These are phyloP conservation scores for Gambusia yucatana DNA, from an alignment of 2,797 vertebrate genomes.

Conservation along the genomic window DNA sequence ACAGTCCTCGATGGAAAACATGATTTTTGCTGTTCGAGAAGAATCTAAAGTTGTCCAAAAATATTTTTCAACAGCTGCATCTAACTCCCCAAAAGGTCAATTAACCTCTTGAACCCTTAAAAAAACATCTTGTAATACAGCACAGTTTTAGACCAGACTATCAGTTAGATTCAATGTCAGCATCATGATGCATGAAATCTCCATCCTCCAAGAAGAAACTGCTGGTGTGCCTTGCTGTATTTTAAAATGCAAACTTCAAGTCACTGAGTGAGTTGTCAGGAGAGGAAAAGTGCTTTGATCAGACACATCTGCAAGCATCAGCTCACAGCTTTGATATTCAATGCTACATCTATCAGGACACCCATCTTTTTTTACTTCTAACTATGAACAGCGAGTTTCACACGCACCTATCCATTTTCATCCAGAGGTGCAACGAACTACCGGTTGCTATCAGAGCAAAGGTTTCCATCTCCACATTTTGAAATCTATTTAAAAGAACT, in stretches of 20 bases:
- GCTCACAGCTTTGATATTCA: background rate
- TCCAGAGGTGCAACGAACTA: background rate
- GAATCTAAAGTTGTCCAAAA: background rate
- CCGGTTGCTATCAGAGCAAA: background rate
- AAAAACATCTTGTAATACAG: background rate
- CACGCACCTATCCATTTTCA: background rate
- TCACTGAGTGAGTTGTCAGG: slow-evolving; percentile 1
- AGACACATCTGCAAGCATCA: background rate
- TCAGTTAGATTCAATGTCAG: background rate
- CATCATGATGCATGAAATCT: background rate
- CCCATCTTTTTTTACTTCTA: background rate
- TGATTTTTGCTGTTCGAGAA: background rate
- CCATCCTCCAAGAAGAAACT: background rate
- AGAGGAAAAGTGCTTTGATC: background rate
- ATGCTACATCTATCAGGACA: background rate
- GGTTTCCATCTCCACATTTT: background rate
- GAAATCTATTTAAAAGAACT: background rate
- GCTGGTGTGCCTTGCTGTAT: background rate
- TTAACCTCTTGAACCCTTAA: background rate
- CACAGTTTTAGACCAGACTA: background rate
- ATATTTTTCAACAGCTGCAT: background rate
- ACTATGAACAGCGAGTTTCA: background rate
- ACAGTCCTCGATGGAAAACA: background rate
- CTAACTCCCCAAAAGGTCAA: background rate
- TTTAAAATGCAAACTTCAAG: background rate